A percentile compares a stretch with the other conserved stretches of the same genome.
These are phyloP conservation scores for Malacoctenus gilli DNA, from an alignment of 2,797 vertebrate species.

Conservation along the genomic window DNA sequence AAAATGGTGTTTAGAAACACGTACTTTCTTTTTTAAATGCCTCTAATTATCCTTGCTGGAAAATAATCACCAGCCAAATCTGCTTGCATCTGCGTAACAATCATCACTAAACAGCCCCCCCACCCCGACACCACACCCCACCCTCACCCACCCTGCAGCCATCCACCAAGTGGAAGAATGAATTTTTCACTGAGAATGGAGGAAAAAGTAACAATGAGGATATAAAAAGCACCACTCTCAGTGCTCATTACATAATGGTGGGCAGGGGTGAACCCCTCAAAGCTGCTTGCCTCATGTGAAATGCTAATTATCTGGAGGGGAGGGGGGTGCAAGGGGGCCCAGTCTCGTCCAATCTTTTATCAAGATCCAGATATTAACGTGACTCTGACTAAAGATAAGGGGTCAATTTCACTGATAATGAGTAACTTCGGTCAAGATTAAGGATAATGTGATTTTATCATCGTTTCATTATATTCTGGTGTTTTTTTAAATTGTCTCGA, in stretches of 20 bases:
- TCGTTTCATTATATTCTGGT: constrained; percentile 51
- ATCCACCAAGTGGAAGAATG: constrained; percentile 34
- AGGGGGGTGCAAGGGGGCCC: constrained; percentile 21
- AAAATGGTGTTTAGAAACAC: no score
- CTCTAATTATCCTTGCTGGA: constrained; percentile 64
- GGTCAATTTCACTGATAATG: constrained; percentile 40
- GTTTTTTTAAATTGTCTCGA: constrained; percentile 19
- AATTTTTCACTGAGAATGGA: constrained; percentile 45
- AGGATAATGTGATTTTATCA: constrained; percentile 56
- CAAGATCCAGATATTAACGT: constrained; percentile 50
- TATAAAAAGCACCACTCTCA: constrained; percentile 32
- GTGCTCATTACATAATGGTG: constrained; percentile 39
- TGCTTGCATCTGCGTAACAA: constrained; percentile 63
- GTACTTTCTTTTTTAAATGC: constrained; percentile 59
- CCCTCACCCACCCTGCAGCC: constrained; percentile 22
- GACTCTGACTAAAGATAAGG: constrained; percentile 47
- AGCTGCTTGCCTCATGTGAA: constrained; percentile 39
- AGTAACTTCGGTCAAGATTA: constrained; percentile 53
- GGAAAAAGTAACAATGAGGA: constrained; percentile 38
- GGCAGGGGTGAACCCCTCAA: constrained; percentile 36
- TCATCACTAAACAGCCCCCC: no score
- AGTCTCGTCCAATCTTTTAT: constrained; percentile 33
- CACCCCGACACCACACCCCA: no score
- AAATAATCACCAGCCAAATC: constrained; percentile 68
- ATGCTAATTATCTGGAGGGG: constrained; percentile 56